Evolutionary conservation across 2,888 invertebrate genomes (phyloP), one percentile per base, ranked within the genome.

Genomic region (Melikaiella ostensackeni): DNA sequence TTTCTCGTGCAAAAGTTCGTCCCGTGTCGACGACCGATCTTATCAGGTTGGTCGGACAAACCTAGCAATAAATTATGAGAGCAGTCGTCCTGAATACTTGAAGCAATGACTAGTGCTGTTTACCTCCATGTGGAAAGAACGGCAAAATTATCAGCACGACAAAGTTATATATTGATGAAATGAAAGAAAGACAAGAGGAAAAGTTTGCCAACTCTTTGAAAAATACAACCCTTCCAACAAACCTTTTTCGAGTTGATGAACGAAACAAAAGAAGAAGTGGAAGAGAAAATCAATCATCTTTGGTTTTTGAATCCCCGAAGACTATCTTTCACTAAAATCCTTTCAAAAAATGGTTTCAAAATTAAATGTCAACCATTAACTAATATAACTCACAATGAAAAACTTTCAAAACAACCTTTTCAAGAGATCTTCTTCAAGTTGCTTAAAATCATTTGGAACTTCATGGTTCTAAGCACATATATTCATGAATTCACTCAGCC

Each of bases 141-240:
- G 16, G 70, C 13, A 59, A 50, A 38, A 50, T 70, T 30, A 33
- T 5, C 30, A 50, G 70, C 70, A 50, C 50, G 50, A 70, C 70
- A 50, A 33, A 70, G 50, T 70, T 70, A 70, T 50, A 70, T 70
- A 70, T 70, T 70, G 33, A 70, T 50, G 46, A 70, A 70, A 50
- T 30, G 70, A 42, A 42, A 9, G 19, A 27, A 46, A 38, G 38
- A 27, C 42, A 46, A 9, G 9, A 27, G 46, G 6, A 21, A 64
- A 64, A 38, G 38, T 46, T 66, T 2, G 46, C n/a, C 50, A 50
- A n/a, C 30, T 70, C 27, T 50, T 30, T 3, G 42, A 27, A 19
- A 50, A 70, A 50, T 24, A 42, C n/a, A 38, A 63, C 35, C 62
- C 8, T 33, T 33, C 63, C n/a, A 21, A 59, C 9, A 38, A 35